Base-by-base conservation (phyloP, 1,140 invertebrate species). In the Drosophila rhopaloa region DNA sequence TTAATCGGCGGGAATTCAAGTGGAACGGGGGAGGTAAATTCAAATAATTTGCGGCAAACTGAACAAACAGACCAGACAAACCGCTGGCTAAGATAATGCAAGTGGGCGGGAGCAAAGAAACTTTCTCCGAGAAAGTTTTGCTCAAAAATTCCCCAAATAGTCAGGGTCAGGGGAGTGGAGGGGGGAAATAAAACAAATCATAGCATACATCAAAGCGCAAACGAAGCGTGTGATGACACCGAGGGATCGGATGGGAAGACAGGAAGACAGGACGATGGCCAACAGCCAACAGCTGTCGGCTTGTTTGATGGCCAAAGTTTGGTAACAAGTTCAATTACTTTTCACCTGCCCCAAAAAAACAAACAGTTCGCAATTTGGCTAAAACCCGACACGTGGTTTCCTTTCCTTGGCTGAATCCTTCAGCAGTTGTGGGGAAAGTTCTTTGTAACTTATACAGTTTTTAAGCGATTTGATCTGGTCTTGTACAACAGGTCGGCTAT, bases 121-220 rank as follows among this genome's bases (percentile, higher is more conserved):
- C 62, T 81, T 67, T 48, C 58, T 44, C 19, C 41, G 43, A 63
- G 55, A 74, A 86, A 88, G 77, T 54, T 86, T 82, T 68, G 61
- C 53, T 56, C 57, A 57, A 76, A 78, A 80, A 75, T 75, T 51
- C 16, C 56, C 51, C 44, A 79, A 63, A 65, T 51, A 58, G 51
- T 50, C 38, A 16, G 16, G 13, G 48, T 13, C 10, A 16, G 48
- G 48, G 29, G 14, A 38, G 11, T 14, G 43, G 43, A 37, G 37
- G 38, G 27, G 37, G 51, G 47, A 58, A 67, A 77, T 68, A 76
- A 79, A 88, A 57, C 62, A 74, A 82, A 76, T 76, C 57, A 62
- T 76, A 61, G 63, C 83, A 86, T 88, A 88, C 83, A 86, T 86
- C 83, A 86, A 86, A 86, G 83, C 59, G 68, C 67, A 61, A 83